A percentile compares a stretch with the other conserved stretches of the same genome.
These are phyloP conservation scores for Leucoma salicis DNA, from an alignment of 2,888 invertebrate species.

Conservation along the genomic window DNA sequence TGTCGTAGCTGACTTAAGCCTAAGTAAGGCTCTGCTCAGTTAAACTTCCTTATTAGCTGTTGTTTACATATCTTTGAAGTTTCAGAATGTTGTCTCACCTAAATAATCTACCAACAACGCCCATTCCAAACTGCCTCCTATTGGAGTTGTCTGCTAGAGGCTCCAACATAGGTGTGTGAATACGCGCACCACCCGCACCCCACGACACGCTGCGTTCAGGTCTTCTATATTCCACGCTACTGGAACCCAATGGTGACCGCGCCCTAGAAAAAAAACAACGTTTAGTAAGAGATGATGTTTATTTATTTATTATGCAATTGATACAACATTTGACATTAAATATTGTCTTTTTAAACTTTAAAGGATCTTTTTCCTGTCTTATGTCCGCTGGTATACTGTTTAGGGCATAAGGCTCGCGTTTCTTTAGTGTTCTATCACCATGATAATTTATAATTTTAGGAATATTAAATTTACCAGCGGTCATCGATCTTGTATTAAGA, in stretches of 20 bases:
- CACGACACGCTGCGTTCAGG: conserved; percentile 73
- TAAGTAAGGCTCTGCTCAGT: no score
- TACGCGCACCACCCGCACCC: conserved; percentile 85
- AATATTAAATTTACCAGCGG: no score
- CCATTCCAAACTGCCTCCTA: conserved; percentile 92
- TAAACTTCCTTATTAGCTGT: no score
- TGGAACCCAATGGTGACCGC: conserved; percentile 63
- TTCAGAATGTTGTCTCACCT: conserved; percentile 72
- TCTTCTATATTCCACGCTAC: conserved; percentile 73
- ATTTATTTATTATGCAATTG: neutral
- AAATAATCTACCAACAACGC: conserved; percentile 90
- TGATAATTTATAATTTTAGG: no score
- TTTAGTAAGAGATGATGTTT: neutral
- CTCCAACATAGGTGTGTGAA: conserved; percentile 90
- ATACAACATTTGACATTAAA: no score
- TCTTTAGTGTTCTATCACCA: no score
- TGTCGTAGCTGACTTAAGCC: no score
- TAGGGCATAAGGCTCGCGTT: no score
- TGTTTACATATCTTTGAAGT: no score
- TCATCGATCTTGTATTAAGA: no score
- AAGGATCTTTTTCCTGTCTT: no score
- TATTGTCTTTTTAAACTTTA: neutral
- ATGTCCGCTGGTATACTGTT: no score
- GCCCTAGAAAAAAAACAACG: conserved; percentile 47
- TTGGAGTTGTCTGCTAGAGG: conserved; percentile 95